phyloP scores from a whole-genome alignment of 1,140 invertebrate genomes.

The Formica exsecta region DNA sequence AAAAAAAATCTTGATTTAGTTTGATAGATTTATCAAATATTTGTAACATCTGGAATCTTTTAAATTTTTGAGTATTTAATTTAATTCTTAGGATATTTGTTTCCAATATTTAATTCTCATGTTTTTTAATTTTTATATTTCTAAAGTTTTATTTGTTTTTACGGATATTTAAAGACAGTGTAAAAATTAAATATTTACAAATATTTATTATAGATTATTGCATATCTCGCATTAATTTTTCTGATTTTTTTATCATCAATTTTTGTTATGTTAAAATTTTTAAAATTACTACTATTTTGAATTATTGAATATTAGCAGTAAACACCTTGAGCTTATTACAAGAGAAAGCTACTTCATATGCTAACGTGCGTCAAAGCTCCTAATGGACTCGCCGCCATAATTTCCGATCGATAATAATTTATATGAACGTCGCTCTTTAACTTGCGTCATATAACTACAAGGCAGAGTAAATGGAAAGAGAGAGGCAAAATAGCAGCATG shows the following conservation, averaged over 20 bases:
- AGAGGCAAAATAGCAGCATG: not conserved
- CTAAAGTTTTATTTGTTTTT: not conserved
- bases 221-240: constrained; percentile 8
- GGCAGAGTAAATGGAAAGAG: constrained; percentile 36
- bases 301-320: not conserved
- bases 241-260: not conserved
- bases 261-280: not conserved
- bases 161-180: not conserved
- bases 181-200: not conserved
- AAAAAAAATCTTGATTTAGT: not conserved
- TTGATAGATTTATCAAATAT: constrained; percentile 7
- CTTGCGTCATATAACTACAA: constrained; percentile 17
- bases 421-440: constrained; percentile 43
- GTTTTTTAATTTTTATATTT: not conserved
- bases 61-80: not conserved
- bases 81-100: not conserved
- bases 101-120: not conserved
- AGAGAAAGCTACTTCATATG: constrained; percentile 3
- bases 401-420: constrained; percentile 37
- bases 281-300: not conserved
- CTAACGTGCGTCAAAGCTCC: constrained; percentile 5
- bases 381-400: constrained; percentile 41
- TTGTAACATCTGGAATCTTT: not conserved
- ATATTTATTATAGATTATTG: not conserved
- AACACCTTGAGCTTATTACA: constrained; percentile 34